Evolutionary conservation across 2,888 invertebrate genomes (phyloP).

Genomic region (Monochamus alternatus): DNA sequence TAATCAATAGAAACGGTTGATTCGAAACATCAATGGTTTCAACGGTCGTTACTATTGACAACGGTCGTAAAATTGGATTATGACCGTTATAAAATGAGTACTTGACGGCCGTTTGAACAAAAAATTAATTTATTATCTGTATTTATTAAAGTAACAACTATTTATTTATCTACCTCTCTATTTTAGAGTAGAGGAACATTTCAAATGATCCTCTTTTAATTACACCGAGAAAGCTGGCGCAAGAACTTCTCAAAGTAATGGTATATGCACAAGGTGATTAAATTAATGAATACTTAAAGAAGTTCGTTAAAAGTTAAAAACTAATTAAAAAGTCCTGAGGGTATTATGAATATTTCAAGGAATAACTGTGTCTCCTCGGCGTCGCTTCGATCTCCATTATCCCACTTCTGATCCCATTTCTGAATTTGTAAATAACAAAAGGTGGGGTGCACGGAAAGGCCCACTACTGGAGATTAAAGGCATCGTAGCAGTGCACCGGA

Average conservation of each 20-base stretch:
- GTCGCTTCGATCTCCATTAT: conserved; percentile 6
- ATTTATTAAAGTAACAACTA: no score
- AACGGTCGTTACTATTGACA: no score
- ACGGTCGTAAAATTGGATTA: no score
- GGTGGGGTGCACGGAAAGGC: conserved; percentile 1
- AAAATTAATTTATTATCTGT: no score
- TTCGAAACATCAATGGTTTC: no score
- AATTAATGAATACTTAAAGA: conserved; percentile 54
- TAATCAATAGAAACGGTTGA: no score
- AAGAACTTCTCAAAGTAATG: conserved; percentile 37
- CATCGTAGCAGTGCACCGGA: neutral
- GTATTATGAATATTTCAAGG: conserved; percentile 48
- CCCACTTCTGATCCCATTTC: conserved; percentile 6
- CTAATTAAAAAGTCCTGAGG: conserved; percentile 49
- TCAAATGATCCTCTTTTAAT: conserved; percentile 18
- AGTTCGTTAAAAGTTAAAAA: conserved; percentile 51
- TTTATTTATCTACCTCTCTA: neutral
- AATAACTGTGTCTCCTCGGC: conserved; percentile 40
- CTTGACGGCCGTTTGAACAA: no score
- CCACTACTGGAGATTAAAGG: conserved; percentile 6
- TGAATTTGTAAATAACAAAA: conserved; percentile 32
- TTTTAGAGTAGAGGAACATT: neutral
- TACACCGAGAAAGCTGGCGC: neutral
- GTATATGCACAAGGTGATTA: conserved; percentile 47
- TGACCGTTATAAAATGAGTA: no score